phyloP scores from a whole-genome alignment of 2,888 invertebrate genomes.

The Malacosoma neustria region DNA sequence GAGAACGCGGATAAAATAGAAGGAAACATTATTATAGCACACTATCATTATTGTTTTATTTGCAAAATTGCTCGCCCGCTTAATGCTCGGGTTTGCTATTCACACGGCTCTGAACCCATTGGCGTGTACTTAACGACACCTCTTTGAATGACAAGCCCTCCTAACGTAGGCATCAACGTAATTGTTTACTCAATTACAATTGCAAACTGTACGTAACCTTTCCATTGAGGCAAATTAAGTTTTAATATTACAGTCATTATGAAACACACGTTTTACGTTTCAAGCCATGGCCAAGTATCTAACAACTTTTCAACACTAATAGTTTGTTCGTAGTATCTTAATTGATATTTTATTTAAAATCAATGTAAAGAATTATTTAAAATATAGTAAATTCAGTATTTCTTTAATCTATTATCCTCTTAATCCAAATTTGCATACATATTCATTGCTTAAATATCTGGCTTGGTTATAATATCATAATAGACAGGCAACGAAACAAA shows the following conservation, averaged over 20 bases:
- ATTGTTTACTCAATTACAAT: conserved; percentile 41
- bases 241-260: conserved; percentile 3
- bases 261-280: conserved; percentile 4
- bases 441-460: too few relatives aligned
- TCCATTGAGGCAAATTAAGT: conserved; percentile 5
- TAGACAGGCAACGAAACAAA: too few relatives aligned
- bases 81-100: conserved; percentile 44
- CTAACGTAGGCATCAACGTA: conserved; percentile 30
- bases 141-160: conserved; percentile 51
- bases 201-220: conserved; percentile 19
- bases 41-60: conserved; percentile 61
- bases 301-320: conserved; percentile 18
- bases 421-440: too few relatives aligned
- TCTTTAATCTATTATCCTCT: too few relatives aligned
- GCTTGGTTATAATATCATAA: too few relatives aligned
- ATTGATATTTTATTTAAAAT: too few relatives aligned
- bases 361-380: too few relatives aligned
- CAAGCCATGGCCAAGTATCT: conserved; percentile 8
- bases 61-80: conserved; percentile 47
- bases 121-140: conserved; percentile 46
- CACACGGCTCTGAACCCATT: conserved; percentile 38
- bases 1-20: conserved; percentile 35
- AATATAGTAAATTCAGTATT: too few relatives aligned
- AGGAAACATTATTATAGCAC: conserved; percentile 41
- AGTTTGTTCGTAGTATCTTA: too few relatives aligned